These are phyloP conservation scores for Steinernema feltiae DNA, from an alignment of 1,140 invertebrate species.

Conservation along the genomic window DNA sequence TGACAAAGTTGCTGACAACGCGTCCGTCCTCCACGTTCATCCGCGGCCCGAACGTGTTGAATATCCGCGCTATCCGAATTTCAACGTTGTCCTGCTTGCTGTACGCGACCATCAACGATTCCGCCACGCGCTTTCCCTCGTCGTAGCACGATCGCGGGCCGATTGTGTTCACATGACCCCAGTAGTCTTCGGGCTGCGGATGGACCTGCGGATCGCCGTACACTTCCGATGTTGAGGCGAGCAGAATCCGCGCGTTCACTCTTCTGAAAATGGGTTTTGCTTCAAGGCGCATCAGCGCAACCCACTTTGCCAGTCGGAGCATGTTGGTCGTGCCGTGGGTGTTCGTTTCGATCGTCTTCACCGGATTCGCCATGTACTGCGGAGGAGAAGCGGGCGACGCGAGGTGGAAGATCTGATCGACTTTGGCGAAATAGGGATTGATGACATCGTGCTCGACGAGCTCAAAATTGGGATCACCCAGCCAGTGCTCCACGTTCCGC, in stretches of 20 bases:
- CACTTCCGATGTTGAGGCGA: slow-evolving; percentile 96
- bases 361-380: slow-evolving; percentile 99
- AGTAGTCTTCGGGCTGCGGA: slow-evolving; percentile 89
- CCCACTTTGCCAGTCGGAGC: slow-evolving; percentile 69
- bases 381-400: slow-evolving; percentile 96
- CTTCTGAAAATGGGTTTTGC: slow-evolving; percentile 63
- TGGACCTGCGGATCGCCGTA: slow-evolving; percentile 96
- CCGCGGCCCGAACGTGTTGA: slow-evolving; percentile 97
- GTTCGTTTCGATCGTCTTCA: slow-evolving; percentile 99
- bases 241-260: slow-evolving; percentile 83
- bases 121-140: slow-evolving; percentile 93
- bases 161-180: slow-evolving; percentile 98
- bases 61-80: slow-evolving; percentile 91
- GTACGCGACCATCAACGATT: slow-evolving; percentile 92
- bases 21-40: slow-evolving; percentile 99
- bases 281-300: not conserved
- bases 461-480: slow-evolving; percentile 98
- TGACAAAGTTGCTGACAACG: slow-evolving; percentile 96
- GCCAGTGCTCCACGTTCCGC: slow-evolving; percentile 94
- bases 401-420: slow-evolving; percentile 98
- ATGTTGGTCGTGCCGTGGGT: slow-evolving; percentile 99
- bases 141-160: slow-evolving; percentile 92
- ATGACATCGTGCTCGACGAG: slow-evolving; percentile 97
- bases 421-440: slow-evolving; percentile 92
- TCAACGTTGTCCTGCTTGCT: slow-evolving; percentile 82